Percentiles rank a stretch among this genome's conserved stretches.
These are phyloP conservation scores for Geophilus truncorum DNA, from an alignment of 2,888 invertebrate species.

Conservation along the genomic window DNA sequence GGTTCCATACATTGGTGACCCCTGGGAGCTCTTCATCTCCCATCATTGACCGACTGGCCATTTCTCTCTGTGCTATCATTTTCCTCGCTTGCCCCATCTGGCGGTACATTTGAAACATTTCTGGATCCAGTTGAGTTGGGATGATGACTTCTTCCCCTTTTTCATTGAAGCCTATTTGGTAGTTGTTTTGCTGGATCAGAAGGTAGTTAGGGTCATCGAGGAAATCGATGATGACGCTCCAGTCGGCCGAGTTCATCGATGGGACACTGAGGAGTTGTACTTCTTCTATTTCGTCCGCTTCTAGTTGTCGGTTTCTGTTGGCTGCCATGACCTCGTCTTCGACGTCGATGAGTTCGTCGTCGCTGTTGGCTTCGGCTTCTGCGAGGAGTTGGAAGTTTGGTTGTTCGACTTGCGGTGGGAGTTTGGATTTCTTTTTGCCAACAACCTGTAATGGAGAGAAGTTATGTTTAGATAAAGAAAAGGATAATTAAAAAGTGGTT, in stretches of 20 bases:
- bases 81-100: background rate
- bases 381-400: background rate
- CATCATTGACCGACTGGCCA: background rate
- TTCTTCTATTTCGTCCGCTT: conserved; percentile 31
- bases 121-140: background rate
- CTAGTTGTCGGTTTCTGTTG: conserved; percentile 34
- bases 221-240: background rate
- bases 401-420: background rate
- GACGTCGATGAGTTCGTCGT: background rate
- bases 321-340: background rate
- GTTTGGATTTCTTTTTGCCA: background rate
- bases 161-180: background rate
- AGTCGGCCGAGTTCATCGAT: background rate
- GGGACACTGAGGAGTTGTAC: background rate
- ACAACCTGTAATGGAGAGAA: no score
- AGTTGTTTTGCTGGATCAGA: background rate
- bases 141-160: background rate
- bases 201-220: background rate
- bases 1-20: background rate
- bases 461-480: no score
- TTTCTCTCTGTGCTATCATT: background rate
- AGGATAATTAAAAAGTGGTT: no score
- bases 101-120: background rate
- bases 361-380: background rate
- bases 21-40: background rate